Base-by-base conservation (phyloP, 2,888 invertebrate genomes). In the Kryphioiulus occultus region DNA sequence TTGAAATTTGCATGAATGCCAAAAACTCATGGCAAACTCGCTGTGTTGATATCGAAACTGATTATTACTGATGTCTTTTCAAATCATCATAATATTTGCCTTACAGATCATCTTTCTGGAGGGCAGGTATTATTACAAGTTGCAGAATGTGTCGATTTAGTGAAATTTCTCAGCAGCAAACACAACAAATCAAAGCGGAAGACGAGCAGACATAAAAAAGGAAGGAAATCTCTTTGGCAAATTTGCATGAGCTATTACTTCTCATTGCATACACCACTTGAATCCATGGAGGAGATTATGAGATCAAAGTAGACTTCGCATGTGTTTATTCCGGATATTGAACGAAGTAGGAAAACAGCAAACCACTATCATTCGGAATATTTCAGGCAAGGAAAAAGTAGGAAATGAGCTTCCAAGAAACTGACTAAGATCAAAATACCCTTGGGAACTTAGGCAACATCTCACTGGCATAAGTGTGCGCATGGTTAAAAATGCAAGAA, bases 231-330 rank as follows among this genome's bases (percentile, higher is more conserved):
- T 78, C 78, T 78, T 30, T 30, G 78, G 30, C 30, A 78, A 78
- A 78, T 78, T 78, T 78, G 78, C 78, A 78, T 78, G 78, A 78
- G 9, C 78, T 78, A 78, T 78, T 78, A 78, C 78, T 78, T 78
- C 78, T 78, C 30, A 78, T 78, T 78, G 78, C 78, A 30, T 15
- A 78, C 78, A 78, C 78, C 26, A 30, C 78, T 78, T 78, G 78
- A 78, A 78, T 78, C 78, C 78, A 78, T 30, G 78, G 30, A 78
- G 30, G 30, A 78, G 78, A 78, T 78, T 78, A 78, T 78, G 78
- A 26, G 78, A 78, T 78, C 78, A 78, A 26, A 78, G 30, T 15
- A 78, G 17, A 26, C 30, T 26, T 30, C 44, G 44, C 12, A 30
- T 78, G 78, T 78, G 78, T 78, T 59, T 78, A 26, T 78, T 4